These are phyloP conservation scores for Sipunculus nudus DNA, from an alignment of 2,888 invertebrate species.

Conservation along the genomic window DNA sequence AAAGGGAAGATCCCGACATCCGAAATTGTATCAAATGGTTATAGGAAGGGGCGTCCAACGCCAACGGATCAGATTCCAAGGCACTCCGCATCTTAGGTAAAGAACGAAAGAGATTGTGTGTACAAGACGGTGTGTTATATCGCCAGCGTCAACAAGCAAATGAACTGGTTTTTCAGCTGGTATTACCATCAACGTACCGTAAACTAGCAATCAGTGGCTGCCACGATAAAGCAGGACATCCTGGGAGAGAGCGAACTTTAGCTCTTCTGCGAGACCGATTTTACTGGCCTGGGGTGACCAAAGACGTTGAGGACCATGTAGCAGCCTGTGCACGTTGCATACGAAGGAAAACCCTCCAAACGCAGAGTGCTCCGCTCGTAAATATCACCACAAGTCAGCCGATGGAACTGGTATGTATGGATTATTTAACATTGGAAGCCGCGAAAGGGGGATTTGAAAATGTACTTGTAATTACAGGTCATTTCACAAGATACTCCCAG, in stretches of 20 bases:
- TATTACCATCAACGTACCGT: too few relatives aligned
- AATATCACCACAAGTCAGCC: conserved; percentile 15
- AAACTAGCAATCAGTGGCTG: too few relatives aligned
- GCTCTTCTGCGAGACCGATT: background rate
- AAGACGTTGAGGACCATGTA: background rate
- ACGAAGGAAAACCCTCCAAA: background rate
- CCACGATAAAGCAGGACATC: background rate
- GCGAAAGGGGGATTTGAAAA: conserved; percentile 21
- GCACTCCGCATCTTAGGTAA: too few relatives aligned
- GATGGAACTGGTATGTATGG: conserved; percentile 30
- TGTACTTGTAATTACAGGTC: conserved; percentile 33
- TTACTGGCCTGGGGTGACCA: background rate
- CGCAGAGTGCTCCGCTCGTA: conserved; percentile 6
- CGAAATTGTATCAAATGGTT: too few relatives aligned
- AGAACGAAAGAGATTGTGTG: too few relatives aligned
- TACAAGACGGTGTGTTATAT: conserved; percentile 10
- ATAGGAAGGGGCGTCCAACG: too few relatives aligned
- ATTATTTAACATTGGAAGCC: conserved; percentile 25
- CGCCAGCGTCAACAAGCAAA: background rate
- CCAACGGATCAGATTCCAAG: too few relatives aligned
- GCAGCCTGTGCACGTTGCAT: background rate
- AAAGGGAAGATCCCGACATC: background rate
- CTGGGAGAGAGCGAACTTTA: background rate
- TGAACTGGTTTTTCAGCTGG: background rate
- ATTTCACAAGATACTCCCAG: conserved; percentile 30